A percentile compares a stretch with the other conserved stretches of the same genome.
Conservation (phyloP, 2,113 vertebrate species). For the Xenopus borealis region DNA sequence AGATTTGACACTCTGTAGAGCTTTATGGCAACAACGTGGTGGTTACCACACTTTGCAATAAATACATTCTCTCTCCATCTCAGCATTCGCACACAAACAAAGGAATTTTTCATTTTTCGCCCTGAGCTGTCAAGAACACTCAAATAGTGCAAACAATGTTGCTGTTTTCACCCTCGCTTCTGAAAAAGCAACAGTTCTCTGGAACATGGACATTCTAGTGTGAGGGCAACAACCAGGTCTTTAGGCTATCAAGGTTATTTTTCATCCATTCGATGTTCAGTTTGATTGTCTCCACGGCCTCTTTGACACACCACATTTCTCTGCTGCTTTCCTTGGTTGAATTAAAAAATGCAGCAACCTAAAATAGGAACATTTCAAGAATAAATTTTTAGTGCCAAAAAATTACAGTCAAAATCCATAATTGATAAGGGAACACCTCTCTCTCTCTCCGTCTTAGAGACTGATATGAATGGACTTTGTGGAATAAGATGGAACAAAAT, state of each 20-base stretch:
- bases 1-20: neutral
- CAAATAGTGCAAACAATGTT: slow-evolving; percentile 78
- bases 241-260: slow-evolving; percentile 69
- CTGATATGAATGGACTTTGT: no score
- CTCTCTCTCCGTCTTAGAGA: no score
- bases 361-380: slow-evolving; percentile 33
- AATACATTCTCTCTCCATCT: slow-evolving; percentile 54
- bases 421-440: no score
- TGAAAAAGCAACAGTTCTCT: slow-evolving; percentile 48
- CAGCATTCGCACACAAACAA: slow-evolving; percentile 46
- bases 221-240: slow-evolving; percentile 62
- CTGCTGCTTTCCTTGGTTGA: slow-evolving; percentile 75
- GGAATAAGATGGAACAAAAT: no score
- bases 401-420: no score
- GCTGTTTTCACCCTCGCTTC: slow-evolving; percentile 48
- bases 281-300: slow-evolving; percentile 82
- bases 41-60: slow-evolving; percentile 55
- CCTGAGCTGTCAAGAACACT: slow-evolving; percentile 83
- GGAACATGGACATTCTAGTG: slow-evolving; percentile 11
- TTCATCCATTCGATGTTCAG: slow-evolving; percentile 87
- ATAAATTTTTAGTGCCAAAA: neutral
- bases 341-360: slow-evolving; percentile 87
- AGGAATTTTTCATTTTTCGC: slow-evolving; percentile 54
- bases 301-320: slow-evolving; percentile 77
- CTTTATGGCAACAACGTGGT: neutral